Evolutionary conservation across 2,888 invertebrate species (phyloP).

Genomic region (Caenorhabditis japonica): DNA sequence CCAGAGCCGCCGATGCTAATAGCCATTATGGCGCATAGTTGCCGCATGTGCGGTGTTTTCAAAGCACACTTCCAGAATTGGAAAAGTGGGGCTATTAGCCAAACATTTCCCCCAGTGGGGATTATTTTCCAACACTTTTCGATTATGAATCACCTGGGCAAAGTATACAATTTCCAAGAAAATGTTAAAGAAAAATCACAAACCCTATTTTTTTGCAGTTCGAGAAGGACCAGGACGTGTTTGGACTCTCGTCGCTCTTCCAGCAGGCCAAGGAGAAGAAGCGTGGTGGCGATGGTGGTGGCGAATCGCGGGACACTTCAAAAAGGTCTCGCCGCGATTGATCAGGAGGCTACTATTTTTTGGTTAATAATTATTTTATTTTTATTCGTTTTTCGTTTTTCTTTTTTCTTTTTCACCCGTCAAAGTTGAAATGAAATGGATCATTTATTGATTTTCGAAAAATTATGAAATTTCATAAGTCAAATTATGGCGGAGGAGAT

Average conservation of each 20-base stretch:
- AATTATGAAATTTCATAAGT: neutral
- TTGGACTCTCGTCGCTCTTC: slow-evolving; percentile 97
- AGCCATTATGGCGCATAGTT: too few species aligned
- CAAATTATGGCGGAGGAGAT: slow-evolving; percentile 11
- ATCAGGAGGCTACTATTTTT: neutral
- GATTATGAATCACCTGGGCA: too few species aligned
- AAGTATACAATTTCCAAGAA: too few species aligned
- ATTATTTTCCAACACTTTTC: too few species aligned
- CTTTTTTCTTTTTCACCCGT: slow-evolving; percentile 4
- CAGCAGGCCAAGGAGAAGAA: slow-evolving; percentile 88
- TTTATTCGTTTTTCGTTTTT: slow-evolving; percentile 4
- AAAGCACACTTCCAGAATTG: too few species aligned
- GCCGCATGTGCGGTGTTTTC: too few species aligned
- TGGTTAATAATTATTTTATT: slow-evolving; percentile 7
- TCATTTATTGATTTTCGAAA: too few species aligned
- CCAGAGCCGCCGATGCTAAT: too few species aligned
- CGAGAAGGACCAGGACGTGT: slow-evolving; percentile 87
- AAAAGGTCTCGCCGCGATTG: slow-evolving; percentile 53
- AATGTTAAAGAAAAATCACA: too few species aligned
- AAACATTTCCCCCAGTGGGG: too few species aligned
- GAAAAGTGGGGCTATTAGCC: too few species aligned
- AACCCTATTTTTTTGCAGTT: slow-evolving; percentile 68
- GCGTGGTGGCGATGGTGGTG: slow-evolving; percentile 55
- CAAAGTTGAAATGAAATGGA: neutral
- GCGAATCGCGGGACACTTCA: slow-evolving; percentile 46